phyloP scores from a whole-genome alignment of 1,140 invertebrate species.

The Heliothis virescens region DNA sequence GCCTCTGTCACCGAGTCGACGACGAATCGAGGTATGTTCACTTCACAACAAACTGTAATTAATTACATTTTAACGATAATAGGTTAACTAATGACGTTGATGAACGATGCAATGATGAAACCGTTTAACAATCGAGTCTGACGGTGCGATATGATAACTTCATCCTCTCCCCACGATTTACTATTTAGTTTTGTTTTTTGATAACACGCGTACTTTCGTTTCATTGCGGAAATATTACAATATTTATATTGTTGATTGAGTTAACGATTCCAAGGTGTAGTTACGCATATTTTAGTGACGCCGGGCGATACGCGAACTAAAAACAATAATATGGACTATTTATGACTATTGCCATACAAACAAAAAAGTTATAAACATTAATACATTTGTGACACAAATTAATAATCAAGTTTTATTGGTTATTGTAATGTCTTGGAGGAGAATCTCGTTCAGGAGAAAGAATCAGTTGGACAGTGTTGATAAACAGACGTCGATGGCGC shows the following conservation, averaged over 20 bases:
- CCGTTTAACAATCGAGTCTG: conserved; percentile 43
- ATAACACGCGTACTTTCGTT: conserved; percentile 12
- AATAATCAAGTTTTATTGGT: background rate
- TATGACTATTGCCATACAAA: background rate
- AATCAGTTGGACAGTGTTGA: conserved; percentile 52
- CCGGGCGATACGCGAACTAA: background rate
- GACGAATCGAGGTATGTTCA: conserved; percentile 72
- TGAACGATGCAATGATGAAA: conserved; percentile 45
- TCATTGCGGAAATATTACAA: conserved; percentile 19
- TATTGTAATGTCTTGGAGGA: conserved; percentile 61
- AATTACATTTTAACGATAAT: conserved; percentile 72
- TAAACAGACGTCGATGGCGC: background rate
- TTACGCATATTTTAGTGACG: background rate
- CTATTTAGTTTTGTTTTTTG: conserved; percentile 23
- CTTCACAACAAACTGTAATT: conserved; percentile 50
- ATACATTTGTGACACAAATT: background rate
- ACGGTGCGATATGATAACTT: conserved; percentile 27
- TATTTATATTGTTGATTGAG: conserved; percentile 25
- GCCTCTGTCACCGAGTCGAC: conserved; percentile 58
- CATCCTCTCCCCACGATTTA: conserved; percentile 27
- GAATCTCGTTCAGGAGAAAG: conserved; percentile 63
- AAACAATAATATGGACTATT: background rate
- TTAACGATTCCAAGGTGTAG: background rate
- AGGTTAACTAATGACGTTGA: conserved; percentile 43
- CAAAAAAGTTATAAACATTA: conserved; percentile 7